These are phyloP conservation scores for Paratrypauchen microcephalus DNA, from an alignment of 2,797 vertebrate genomes.

Conservation along the genomic window DNA sequence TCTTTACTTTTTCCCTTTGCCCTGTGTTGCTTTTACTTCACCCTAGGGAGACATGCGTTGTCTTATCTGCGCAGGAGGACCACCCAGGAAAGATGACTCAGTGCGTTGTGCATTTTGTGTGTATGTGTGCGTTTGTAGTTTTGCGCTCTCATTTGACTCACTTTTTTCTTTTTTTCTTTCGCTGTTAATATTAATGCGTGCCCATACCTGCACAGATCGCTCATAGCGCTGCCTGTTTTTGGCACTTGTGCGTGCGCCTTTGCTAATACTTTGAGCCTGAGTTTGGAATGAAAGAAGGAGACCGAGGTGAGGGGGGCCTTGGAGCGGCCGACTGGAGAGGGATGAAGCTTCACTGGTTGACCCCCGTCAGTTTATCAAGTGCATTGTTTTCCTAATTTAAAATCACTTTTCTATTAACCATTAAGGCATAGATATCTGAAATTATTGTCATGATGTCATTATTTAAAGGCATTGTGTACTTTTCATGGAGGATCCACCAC, in stretches of 20 bases:
- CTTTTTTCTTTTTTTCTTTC: slow-evolving; percentile 61
- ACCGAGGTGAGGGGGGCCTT: slow-evolving; percentile 57
- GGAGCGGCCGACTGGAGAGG: slow-evolving; percentile 33
- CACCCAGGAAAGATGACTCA: slow-evolving; percentile 80
- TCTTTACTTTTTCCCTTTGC: slow-evolving; percentile 57
- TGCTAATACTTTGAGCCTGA: slow-evolving; percentile 63
- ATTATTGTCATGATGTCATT: background rate
- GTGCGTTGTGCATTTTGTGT: slow-evolving; percentile 44
- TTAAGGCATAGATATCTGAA: background rate
- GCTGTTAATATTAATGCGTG: slow-evolving; percentile 76
- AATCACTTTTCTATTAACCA: background rate
- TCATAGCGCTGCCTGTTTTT: slow-evolving; percentile 63
- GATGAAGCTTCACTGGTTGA: slow-evolving; percentile 31
- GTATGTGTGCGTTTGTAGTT: slow-evolving; percentile 27
- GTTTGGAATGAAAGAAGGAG: slow-evolving; percentile 61
- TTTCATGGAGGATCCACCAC: too few species aligned
- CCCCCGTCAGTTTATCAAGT: slow-evolving; percentile 20
- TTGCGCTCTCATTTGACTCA: slow-evolving; percentile 59
- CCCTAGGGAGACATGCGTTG: slow-evolving; percentile 75
- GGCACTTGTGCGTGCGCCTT: slow-evolving; percentile 50
- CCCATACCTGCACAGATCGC: slow-evolving; percentile 68
- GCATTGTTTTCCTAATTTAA: background rate
- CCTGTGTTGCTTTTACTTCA: slow-evolving; percentile 75
- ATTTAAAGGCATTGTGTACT: background rate
- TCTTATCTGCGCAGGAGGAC: slow-evolving; percentile 80